Conservation (phyloP, 2,113 vertebrate species). For the Petromus typicus region DNA sequence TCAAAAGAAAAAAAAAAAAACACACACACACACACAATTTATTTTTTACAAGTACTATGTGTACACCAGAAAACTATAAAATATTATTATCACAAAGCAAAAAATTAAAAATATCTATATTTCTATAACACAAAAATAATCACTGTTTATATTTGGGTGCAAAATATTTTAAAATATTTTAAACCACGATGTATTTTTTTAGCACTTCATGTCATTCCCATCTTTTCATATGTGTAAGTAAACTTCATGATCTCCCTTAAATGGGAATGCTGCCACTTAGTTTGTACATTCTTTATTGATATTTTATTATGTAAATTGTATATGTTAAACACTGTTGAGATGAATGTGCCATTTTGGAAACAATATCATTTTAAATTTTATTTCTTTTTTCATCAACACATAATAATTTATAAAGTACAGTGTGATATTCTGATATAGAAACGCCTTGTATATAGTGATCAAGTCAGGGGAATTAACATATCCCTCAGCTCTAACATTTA, state of each 20-base stretch:
- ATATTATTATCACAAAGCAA: neutral
- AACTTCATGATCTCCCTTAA: neutral
- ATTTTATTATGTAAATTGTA: neutral
- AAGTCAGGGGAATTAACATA: neutral
- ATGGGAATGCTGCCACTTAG: neutral
- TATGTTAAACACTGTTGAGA: neutral
- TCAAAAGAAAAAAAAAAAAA: too few species aligned
- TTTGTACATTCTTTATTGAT: neutral
- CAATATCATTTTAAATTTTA: neutral
- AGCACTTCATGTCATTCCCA: neutral
- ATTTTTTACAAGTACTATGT: neutral
- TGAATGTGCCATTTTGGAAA: neutral
- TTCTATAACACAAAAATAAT: neutral
- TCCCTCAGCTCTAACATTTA: neutral
- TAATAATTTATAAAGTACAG: neutral
- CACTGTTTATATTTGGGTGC: neutral
- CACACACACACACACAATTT: too few species aligned
- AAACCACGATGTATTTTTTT: neutral
- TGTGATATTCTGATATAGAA: neutral
- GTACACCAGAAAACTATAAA: neutral
- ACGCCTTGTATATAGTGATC: neutral
- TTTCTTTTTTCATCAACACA: neutral
- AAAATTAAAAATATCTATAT: neutral
- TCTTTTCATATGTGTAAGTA: neutral
- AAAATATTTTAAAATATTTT: neutral